A percentile compares a stretch with the other conserved stretches of the same genome.
These are phyloP conservation scores for Corynorhinus townsendii DNA, from an alignment of 2,113 vertebrate genomes.

Conservation along the genomic window DNA sequence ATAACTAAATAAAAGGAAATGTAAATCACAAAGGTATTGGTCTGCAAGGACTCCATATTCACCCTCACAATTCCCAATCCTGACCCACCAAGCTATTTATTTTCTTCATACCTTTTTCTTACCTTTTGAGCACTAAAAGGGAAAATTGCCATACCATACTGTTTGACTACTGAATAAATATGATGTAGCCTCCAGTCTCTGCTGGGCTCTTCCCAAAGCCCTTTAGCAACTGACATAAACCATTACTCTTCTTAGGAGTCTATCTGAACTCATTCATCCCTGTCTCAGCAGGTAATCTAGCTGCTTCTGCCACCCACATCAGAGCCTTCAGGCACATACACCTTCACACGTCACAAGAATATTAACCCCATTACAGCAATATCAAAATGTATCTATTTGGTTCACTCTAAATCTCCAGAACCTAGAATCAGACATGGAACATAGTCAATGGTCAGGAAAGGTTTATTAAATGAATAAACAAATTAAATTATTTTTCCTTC, in stretches of 20 bases:
- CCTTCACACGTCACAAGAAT: neutral
- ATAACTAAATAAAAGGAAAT: conserved; percentile 9
- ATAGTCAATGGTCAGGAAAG: neutral
- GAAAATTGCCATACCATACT: neutral
- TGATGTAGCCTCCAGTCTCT: neutral
- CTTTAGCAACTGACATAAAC: neutral
- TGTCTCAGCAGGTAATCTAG: neutral
- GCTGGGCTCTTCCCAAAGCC: neutral
- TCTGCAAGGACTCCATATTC: neutral
- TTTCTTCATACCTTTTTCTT: neutral
- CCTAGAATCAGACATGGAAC: neutral
- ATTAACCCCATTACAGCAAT: neutral
- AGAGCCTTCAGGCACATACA: neutral
- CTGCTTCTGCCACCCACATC: neutral
- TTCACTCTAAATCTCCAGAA: neutral
- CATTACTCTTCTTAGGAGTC: neutral
- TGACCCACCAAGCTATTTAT: neutral
- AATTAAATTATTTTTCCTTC: neutral
- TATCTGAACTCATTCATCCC: neutral
- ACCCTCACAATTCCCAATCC: neutral
- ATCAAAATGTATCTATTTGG: neutral
- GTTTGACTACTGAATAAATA: neutral
- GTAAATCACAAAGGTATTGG: neutral
- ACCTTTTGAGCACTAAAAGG: neutral
- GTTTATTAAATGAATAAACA: neutral